A percentile compares a stretch with the other conserved stretches of the same genome.
Conservation (phyloP, 2,888 invertebrate species). For the Amaurobius ferox region DNA sequence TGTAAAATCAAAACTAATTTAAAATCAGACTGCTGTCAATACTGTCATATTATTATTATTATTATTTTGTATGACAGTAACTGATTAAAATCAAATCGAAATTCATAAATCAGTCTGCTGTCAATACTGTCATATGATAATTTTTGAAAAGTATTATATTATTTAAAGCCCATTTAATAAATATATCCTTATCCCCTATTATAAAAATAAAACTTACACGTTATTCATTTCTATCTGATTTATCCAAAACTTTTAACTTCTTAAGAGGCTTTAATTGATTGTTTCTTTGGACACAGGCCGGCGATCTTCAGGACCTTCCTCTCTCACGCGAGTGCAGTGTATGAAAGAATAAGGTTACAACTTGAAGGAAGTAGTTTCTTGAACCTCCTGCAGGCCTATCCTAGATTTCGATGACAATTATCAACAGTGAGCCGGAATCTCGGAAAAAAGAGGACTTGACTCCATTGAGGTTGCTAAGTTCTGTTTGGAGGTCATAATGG, state of each 20-base stretch:
- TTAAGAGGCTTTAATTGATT: background rate
- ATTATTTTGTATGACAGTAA: no score
- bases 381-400: conserved; percentile 16
- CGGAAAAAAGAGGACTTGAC: background rate
- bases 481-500: background rate
- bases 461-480: background rate
- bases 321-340: background rate
- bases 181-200: no score
- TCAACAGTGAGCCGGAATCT: background rate
- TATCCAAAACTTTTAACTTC: background rate
- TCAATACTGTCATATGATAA: no score
- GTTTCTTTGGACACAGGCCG: background rate
- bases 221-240: background rate
- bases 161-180: no score
- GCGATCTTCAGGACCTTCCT: background rate
- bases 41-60: no score
- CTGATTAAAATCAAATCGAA: no score
- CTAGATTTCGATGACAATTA: conserved; percentile 10
- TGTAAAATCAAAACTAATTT: no score
- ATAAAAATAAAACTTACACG: background rate
- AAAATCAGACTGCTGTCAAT: no score
- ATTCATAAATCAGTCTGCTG: no score
- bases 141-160: no score
- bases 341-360: conserved; percentile 10
- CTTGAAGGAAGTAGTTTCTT: background rate